Conservation (phyloP, 2,888 invertebrate species). For the Eristalinus aeneus region DNA sequence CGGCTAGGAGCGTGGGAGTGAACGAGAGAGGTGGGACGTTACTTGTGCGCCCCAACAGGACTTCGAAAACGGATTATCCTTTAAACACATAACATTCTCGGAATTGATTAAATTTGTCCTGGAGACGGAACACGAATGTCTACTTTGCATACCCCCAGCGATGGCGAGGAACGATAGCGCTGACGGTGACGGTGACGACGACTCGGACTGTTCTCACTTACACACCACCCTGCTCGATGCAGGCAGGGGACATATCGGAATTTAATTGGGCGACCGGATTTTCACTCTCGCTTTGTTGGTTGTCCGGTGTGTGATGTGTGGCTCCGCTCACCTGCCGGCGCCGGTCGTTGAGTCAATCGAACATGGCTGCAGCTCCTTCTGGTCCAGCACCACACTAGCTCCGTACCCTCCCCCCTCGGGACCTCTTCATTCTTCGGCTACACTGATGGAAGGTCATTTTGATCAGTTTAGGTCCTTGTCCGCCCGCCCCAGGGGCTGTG, state of each 20-base stretch:
- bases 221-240: background rate
- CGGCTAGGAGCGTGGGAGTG: background rate
- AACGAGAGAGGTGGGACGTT: slow-evolving; percentile 17
- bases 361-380: background rate
- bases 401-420: background rate
- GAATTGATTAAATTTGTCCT: slow-evolving; percentile 70
- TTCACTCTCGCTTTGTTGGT: slow-evolving; percentile 1
- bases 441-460: slow-evolving; percentile 41
- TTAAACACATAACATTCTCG: slow-evolving; percentile 64
- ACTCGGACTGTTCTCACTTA: slow-evolving; percentile 38
- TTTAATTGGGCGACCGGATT: slow-evolving; percentile 44
- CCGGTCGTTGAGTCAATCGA: slow-evolving; percentile 1
- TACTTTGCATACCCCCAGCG: slow-evolving; percentile 44
- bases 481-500: background rate
- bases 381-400: background rate
- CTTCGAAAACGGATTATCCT: slow-evolving; percentile 66
- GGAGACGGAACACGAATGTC: slow-evolving; percentile 59
- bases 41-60: slow-evolving; percentile 46
- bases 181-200: background rate
- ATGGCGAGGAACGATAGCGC: background rate
- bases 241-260: slow-evolving; percentile 27
- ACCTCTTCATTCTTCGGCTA: background rate
- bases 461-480: slow-evolving; percentile 28
- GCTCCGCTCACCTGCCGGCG: slow-evolving; percentile 13
- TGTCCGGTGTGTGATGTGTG: background rate